A percentile compares a stretch with the other conserved stretches of the same genome.
Evolutionary conservation across 2,797 vertebrate genomes (phyloP).

Genomic region (Decapterus maruadsi): DNA sequence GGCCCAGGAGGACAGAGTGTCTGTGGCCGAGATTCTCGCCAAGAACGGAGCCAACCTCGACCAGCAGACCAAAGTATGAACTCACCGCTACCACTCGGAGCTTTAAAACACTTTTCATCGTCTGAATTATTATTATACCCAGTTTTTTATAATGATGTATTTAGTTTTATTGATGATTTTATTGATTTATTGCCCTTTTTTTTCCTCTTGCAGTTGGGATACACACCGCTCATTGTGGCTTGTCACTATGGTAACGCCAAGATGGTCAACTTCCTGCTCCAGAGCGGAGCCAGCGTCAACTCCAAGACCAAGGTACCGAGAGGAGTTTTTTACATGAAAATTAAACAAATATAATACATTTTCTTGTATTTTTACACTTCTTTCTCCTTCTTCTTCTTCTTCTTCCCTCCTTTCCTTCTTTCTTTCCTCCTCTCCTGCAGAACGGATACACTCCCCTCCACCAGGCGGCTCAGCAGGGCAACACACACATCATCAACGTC

Average conservation of each 20-base stretch:
- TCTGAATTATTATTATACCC: not conserved
- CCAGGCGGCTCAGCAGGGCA: slow-evolving; percentile 98
- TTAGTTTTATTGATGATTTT: not conserved
- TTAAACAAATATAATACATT: too few relatives aligned
- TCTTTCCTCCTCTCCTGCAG: slow-evolving; percentile 74
- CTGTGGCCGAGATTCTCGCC: slow-evolving; percentile 91
- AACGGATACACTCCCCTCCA: slow-evolving; percentile 98
- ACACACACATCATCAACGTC: slow-evolving; percentile 97
- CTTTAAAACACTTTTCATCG: rapidly evolving
- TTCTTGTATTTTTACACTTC: too few relatives aligned
- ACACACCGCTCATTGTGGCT: slow-evolving; percentile 97
- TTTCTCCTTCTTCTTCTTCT: too few relatives aligned
- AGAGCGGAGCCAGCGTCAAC: slow-evolving; percentile 92
- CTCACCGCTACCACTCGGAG: not conserved
- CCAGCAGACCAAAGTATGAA: slow-evolving; percentile 95
- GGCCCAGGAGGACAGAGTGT: slow-evolving; percentile 96
- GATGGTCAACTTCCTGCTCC: slow-evolving; percentile 98
- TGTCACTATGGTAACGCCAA: slow-evolving; percentile 99
- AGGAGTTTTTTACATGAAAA: too few relatives aligned
- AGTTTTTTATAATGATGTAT: not conserved
- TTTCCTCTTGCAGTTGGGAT: slow-evolving; percentile 91
- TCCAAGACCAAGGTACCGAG: slow-evolving; percentile 95
- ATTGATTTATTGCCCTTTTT: not conserved
- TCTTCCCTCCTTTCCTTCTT: too few relatives aligned
- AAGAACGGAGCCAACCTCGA: slow-evolving; percentile 90